Conservation (phyloP, 2,888 invertebrate genomes). For the Trisateles emortualis region DNA sequence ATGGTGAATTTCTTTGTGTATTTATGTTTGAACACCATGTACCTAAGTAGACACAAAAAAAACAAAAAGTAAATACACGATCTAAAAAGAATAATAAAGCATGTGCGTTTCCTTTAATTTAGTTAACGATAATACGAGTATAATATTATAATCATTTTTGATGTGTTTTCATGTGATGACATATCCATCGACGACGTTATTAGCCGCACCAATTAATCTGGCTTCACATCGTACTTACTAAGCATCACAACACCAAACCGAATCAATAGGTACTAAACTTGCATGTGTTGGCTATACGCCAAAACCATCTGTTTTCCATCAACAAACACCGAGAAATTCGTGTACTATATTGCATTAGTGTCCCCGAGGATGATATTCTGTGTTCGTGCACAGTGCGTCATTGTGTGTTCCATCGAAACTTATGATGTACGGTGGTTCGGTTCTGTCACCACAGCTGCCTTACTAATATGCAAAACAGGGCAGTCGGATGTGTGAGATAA, state of each 20-base stretch:
- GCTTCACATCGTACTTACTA: constrained; percentile 28
- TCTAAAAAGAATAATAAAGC: no score
- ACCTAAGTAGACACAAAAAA: no score
- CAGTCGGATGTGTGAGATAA: constrained; percentile 36
- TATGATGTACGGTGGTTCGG: constrained; percentile 17
- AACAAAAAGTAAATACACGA: no score
- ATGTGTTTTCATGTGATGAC: neutral
- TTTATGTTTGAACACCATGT: no score
- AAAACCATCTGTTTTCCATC: constrained; percentile 60
- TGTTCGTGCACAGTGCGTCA: constrained; percentile 18
- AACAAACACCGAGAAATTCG: constrained; percentile 44
- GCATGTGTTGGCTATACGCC: constrained; percentile 58
- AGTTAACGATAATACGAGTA: no score
- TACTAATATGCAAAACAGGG: constrained; percentile 43
- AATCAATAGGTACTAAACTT: constrained; percentile 60
- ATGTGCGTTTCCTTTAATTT: no score
- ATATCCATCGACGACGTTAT: neutral
- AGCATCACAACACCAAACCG: constrained; percentile 50
- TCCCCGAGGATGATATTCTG: constrained; percentile 1
- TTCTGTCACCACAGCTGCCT: constrained; percentile 19
- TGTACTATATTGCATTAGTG: constrained; percentile 32
- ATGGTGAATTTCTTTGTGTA: no score
- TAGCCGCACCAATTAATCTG: constrained; percentile 24
- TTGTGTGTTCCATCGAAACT: constrained; percentile 22
- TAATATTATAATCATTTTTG: no score